Evolutionary conservation across 2,888 invertebrate genomes (phyloP).

Genomic region (Aphrophora alni): DNA sequence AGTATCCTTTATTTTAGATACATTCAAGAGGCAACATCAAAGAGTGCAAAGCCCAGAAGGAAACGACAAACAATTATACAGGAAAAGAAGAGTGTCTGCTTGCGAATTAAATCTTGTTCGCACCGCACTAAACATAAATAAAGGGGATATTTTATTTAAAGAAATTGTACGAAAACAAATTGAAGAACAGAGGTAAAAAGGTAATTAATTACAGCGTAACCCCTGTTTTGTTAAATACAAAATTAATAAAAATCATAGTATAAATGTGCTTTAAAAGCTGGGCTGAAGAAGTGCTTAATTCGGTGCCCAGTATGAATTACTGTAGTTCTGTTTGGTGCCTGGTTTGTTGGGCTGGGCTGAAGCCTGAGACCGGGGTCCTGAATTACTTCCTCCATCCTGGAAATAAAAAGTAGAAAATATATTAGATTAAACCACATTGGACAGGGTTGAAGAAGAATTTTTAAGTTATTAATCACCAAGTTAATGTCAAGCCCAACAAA

Average conservation of each 20-base stretch:
- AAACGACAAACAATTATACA: conserved; percentile 34
- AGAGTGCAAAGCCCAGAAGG: conserved; percentile 37
- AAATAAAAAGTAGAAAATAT: conserved; percentile 50
- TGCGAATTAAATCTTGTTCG: background rate
- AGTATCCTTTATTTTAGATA: background rate
- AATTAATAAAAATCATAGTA: conserved; percentile 2
- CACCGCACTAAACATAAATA: background rate
- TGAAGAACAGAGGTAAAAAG: conserved; percentile 7
- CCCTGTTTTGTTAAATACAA: background rate
- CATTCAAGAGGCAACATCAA: conserved; percentile 34
- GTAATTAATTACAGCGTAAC: conserved; percentile 7
- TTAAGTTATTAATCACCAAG: too few species aligned
- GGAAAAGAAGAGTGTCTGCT: conserved; percentile 13
- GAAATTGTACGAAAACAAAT: background rate
- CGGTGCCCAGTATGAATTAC: conserved; percentile 58
- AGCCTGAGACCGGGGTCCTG: conserved; percentile 61
- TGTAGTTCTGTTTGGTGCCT: conserved; percentile 67
- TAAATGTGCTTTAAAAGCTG: background rate
- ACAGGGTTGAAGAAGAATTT: too few species aligned
- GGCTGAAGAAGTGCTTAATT: conserved; percentile 38
- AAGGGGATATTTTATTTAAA: background rate
- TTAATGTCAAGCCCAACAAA: too few species aligned
- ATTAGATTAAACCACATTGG: too few species aligned
- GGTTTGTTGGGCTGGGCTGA: conserved; percentile 56
- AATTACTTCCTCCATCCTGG: conserved; percentile 65